A percentile compares a stretch with the other conserved stretches of the same genome.
Evolutionary conservation across 2,113 vertebrate species (phyloP).

Genomic region (Stegostoma tigrinum): DNA sequence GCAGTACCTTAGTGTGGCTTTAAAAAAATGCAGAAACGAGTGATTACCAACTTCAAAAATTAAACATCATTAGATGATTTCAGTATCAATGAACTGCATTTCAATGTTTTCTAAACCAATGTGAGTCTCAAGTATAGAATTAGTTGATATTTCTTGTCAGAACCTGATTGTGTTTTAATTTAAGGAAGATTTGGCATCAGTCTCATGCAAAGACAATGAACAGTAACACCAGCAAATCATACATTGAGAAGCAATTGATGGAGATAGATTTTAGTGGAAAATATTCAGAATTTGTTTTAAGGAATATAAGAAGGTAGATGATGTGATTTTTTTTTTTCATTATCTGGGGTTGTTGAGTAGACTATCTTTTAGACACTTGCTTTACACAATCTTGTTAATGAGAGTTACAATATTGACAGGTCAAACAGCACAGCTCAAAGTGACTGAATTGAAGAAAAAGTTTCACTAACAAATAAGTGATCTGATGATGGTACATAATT

Average conservation of each 20-base stretch:
- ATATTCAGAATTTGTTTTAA: neutral
- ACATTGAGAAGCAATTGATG: neutral
- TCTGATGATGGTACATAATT: neutral
- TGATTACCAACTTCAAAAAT: neutral
- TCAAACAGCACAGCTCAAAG: neutral
- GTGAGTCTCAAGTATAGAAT: neutral
- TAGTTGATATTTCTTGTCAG: slow-evolving; percentile 9
- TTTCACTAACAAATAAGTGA: neutral
- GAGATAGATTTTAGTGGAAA: neutral
- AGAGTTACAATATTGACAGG: neutral
- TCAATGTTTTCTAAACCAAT: neutral
- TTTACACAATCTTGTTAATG: neutral
- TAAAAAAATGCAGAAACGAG: neutral
- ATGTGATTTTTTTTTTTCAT: neutral
- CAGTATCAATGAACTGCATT: neutral
- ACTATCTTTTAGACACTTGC: neutral
- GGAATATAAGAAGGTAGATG: neutral
- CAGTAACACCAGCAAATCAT: neutral
- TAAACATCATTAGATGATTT: slow-evolving; percentile 4
- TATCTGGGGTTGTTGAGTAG: neutral
- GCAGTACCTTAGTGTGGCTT: neutral
- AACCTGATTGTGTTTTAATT: slow-evolving; percentile 16
- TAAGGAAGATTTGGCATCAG: neutral
- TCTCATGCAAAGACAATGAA: neutral
- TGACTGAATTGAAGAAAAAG: neutral